These are phyloP conservation scores for Microchrysa polita DNA, from an alignment of 2,888 invertebrate species.

Conservation along the genomic window DNA sequence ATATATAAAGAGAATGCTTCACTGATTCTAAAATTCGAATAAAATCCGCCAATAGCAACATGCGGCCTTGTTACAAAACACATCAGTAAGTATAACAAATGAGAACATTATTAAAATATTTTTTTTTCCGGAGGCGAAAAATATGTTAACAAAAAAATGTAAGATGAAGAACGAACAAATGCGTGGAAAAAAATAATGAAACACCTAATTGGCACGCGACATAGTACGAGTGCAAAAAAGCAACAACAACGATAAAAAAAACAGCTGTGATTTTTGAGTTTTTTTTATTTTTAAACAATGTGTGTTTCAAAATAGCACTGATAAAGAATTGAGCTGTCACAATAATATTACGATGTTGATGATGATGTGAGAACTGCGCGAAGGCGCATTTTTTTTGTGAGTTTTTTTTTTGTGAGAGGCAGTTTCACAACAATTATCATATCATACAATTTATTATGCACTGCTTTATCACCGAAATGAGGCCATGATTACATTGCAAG, in stretches of 20 bases:
- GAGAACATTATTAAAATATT: not conserved
- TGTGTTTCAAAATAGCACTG: too few relatives aligned
- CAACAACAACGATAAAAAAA: too few relatives aligned
- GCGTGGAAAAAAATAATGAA: too few relatives aligned
- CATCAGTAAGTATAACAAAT: not conserved
- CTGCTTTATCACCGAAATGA: conserved; percentile 16
- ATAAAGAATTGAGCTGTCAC: not conserved
- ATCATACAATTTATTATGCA: conserved; percentile 20
- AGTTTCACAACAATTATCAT: conserved; percentile 7
- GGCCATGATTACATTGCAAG: not conserved
- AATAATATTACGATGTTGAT: conserved; percentile 10
- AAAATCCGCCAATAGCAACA: conserved; percentile 12
- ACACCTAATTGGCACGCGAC: too few relatives aligned
- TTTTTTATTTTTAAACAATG: too few relatives aligned
- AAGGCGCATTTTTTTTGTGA: conserved; percentile 8
- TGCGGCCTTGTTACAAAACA: conserved; percentile 3
- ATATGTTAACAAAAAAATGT: too few relatives aligned
- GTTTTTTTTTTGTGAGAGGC: not conserved
- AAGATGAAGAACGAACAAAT: too few relatives aligned
- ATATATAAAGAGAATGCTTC: not conserved
- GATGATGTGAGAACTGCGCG: conserved; percentile 15
- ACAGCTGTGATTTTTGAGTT: too few relatives aligned
- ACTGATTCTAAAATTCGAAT: not conserved
- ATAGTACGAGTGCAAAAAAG: too few relatives aligned
- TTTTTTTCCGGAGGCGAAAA: too few relatives aligned